Conservation (phyloP, 2,888 invertebrate genomes). For the Cerastoderma edule region DNA sequence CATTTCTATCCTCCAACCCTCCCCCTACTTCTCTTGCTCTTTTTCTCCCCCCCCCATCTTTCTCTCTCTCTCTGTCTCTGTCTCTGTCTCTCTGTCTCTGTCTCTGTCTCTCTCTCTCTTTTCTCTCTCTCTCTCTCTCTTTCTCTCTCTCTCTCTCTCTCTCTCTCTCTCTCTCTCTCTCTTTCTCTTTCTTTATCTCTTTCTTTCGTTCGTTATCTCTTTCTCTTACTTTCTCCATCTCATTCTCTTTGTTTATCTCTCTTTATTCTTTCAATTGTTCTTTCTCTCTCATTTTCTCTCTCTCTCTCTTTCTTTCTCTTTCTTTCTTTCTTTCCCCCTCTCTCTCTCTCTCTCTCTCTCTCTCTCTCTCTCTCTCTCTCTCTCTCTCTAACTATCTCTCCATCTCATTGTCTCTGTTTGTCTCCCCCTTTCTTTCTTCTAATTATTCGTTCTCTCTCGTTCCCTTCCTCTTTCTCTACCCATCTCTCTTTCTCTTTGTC, state of each 20-base stretch:
- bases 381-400: too few species aligned
- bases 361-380: conserved; percentile 22
- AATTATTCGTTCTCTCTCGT: too few species aligned
- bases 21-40: too few species aligned
- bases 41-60: background rate
- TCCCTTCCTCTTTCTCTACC: too few species aligned
- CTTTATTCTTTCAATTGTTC: conserved; percentile 15
- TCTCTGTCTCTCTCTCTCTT: background rate
- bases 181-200: too few species aligned
- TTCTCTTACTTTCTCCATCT: background rate
- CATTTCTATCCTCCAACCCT: background rate
- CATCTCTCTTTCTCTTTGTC: too few species aligned
- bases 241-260: conserved; percentile 9
- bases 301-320: conserved; percentile 20
- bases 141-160: conserved; percentile 12
- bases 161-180: conserved; percentile 27
- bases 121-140: background rate
- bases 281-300: too few species aligned
- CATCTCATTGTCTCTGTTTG: too few species aligned
- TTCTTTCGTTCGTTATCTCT: too few species aligned
- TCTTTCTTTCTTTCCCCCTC: conserved; percentile 8
- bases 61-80: background rate
- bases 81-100: background rate
- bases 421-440: too few species aligned
- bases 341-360: conserved; percentile 27